phyloP scores from a whole-genome alignment of 2,888 invertebrate species.

The Eristalis pertinax region DNA sequence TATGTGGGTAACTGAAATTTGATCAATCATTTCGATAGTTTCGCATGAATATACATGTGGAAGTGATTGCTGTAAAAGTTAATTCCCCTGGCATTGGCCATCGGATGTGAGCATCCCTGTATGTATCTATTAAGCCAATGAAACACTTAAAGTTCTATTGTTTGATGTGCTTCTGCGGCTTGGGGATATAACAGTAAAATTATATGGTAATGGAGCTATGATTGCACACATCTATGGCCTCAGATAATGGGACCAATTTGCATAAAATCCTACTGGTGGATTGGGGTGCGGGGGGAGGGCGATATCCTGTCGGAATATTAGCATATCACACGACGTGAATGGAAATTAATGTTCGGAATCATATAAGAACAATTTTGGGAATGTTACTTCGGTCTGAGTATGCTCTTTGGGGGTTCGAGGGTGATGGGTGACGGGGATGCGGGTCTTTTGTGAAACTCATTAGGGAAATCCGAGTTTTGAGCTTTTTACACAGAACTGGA shows the following conservation, averaged over 20 bases:
- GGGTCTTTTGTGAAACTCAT: not conserved
- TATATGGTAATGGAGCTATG: constrained; percentile 62
- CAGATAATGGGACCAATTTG: constrained; percentile 43
- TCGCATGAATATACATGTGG: not conserved
- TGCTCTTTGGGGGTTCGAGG: not conserved
- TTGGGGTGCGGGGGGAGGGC: not conserved
- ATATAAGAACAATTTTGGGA: constrained; percentile 1
- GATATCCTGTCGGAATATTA: constrained; percentile 20
- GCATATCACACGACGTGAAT: constrained; percentile 29
- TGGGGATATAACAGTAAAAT: constrained; percentile 58
- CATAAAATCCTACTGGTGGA: constrained; percentile 25
- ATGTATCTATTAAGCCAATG: constrained; percentile 54
- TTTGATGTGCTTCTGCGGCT: constrained; percentile 45
- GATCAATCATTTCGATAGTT: constrained; percentile 56
- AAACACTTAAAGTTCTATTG: constrained; percentile 65
- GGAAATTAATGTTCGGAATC: constrained; percentile 39
- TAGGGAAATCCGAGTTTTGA: not conserved
- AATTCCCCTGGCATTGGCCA: constrained; percentile 21
- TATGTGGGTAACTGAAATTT: constrained; percentile 28
- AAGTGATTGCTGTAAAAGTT: constrained; percentile 18
- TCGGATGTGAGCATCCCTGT: not conserved
- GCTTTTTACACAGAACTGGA: not conserved
- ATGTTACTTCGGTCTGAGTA: not conserved
- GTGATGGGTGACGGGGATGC: not conserved
- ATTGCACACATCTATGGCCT: constrained; percentile 50